These are phyloP conservation scores for Mareca strepera DNA, from an alignment of 2,797 vertebrate genomes.

Conservation along the genomic window DNA sequence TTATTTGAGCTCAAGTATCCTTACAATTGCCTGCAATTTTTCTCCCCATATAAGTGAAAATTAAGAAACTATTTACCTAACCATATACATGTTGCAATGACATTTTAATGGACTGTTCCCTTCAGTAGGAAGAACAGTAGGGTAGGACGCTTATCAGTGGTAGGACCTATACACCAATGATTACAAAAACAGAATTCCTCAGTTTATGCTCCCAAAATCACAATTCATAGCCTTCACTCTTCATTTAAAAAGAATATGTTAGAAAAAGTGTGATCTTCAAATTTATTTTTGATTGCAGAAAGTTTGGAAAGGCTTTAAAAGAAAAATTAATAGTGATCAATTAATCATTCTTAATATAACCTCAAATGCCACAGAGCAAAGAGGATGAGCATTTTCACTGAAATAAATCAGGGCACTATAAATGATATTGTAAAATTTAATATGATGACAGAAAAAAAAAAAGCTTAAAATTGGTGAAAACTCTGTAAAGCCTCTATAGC, in stretches of 20 bases:
- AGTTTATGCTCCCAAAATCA: not conserved
- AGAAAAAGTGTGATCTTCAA: not conserved
- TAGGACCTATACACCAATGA: not conserved
- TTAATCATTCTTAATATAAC: not conserved
- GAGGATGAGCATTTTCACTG: not conserved
- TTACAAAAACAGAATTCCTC: not conserved
- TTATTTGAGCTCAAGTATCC: not conserved
- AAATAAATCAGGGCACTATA: not conserved
- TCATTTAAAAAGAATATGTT: not conserved
- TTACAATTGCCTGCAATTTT: not conserved
- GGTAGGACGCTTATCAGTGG: not conserved
- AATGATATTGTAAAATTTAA: not conserved
- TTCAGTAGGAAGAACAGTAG: not conserved
- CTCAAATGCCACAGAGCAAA: not conserved
- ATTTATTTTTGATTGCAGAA: not conserved
- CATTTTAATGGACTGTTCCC: not conserved
- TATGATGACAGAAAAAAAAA: not conserved
- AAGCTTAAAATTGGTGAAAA: not conserved
- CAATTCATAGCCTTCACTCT: not conserved
- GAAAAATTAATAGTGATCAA: not conserved
- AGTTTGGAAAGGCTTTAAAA: not conserved
- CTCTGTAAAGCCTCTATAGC: not conserved
- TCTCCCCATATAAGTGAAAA: not conserved
- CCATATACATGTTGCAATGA: not conserved
- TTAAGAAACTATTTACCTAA: not conserved